Base-by-base conservation (phyloP, 1,140 invertebrate species). In the Globodera rostochiensis region DNA sequence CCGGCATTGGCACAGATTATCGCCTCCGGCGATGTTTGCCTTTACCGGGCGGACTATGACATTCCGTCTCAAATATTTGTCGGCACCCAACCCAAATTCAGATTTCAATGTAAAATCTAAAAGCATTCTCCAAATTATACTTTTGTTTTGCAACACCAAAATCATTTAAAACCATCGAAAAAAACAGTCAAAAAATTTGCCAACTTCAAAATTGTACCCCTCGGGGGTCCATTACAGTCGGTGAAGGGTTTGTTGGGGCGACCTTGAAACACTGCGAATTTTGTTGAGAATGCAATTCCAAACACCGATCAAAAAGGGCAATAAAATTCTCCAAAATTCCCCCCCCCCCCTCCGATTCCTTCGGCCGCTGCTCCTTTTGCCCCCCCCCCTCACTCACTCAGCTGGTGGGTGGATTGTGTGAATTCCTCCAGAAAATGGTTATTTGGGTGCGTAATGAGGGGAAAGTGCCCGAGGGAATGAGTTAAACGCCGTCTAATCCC, bases 381-480 rank as follows among this genome's bases (percentile, higher is more conserved):
- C 57, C 57, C 57, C 57, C 57, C 57, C 57, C 57, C 57, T 13
- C 13, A 60, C 19, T 64, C 57, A 11, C 19, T 64, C 15, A 15
- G 11, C 57, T 15, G 11, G 19, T 19, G 13, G 57, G 13, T 60
- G 57, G 57, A 64, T 5, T 64, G 57, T 64, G 57, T 19, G 57
- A 64, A 64, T 64, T 64, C 15, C 57, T 64, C 57, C 57, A 19
- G 57, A 64, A 64, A 64, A 64, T 64, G 57, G 57, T 64, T 64
- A 64, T 64, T 64, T 64, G 15, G 11, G 15, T 19, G 57, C 57
- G 57, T 64, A 64, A 64, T 64, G 57, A 64, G 57, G 57, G 57
- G 57, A 64, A 64, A 64, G 57, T 64, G 57, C 57, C 57, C 57
- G 57, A 19, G 57, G 13, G 57, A 64, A 64, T 64, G 57, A 64